These are phyloP conservation scores for Sebastes itinus DNA, from an alignment of 2,797 vertebrate species.

Conservation along the genomic window DNA sequence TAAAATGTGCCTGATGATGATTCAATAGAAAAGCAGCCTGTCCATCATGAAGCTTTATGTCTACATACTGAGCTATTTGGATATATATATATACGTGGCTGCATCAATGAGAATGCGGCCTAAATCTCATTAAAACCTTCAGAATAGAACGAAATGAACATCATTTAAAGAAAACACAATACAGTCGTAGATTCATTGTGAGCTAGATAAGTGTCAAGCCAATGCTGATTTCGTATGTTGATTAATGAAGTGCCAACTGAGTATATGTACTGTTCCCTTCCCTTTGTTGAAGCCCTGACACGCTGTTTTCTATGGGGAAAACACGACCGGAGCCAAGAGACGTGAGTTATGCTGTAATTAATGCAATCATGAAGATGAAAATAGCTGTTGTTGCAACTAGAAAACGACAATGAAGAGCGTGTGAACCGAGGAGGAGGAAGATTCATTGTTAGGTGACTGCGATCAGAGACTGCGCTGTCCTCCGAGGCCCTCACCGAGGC, in stretches of 20 bases:
- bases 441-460: conserved; percentile 58
- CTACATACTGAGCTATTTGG: conserved; percentile 29
- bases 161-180: conserved; percentile 52
- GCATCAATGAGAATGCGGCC: conserved; percentile 44
- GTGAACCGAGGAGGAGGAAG: conserved; percentile 44
- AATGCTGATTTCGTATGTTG: conserved; percentile 73
- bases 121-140: conserved; percentile 56
- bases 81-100: conserved; percentile 43
- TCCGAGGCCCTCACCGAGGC: conserved; percentile 25
- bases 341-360: conserved; percentile 79
- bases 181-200: conserved; percentile 13
- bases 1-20: conserved; percentile 55
- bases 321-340: conserved; percentile 71
- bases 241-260: conserved; percentile 82
- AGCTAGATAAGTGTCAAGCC: conserved; percentile 57
- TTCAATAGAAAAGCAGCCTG: conserved; percentile 63
- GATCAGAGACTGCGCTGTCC: conserved; percentile 31
- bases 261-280: conserved; percentile 72
- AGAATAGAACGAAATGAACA: conserved; percentile 25
- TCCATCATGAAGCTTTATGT: conserved; percentile 44
- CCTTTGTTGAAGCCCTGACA: conserved; percentile 74
- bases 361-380: conserved; percentile 83
- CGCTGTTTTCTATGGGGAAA: conserved; percentile 76
- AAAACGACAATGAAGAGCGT: conserved; percentile 57
- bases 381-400: conserved; percentile 76